Base-by-base conservation (phyloP, 2,113 vertebrate genomes). In the Propithecus coquereli region DNA sequence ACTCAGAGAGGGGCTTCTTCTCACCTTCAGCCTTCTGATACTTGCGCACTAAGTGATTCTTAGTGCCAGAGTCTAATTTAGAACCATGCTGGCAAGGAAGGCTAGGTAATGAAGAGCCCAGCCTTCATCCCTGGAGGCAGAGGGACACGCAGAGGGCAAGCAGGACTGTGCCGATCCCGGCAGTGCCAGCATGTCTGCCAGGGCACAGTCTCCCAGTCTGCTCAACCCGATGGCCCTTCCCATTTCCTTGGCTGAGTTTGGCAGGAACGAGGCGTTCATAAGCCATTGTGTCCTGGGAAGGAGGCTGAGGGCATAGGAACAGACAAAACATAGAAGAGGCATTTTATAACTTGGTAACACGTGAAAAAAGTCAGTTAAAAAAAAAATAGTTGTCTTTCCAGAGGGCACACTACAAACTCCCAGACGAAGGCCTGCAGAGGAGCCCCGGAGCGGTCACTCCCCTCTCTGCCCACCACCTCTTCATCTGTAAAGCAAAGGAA, bases 351-450 rank as follows among this genome's bases (percentile, higher is more conserved):
- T 37, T 82, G 81, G 71, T 8, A 66, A 89, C 87, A 73, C 5
- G 13, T 20, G 40, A 77, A 80, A n/a, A 73, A 82, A 97, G 5
- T 61, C 14, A 9, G 40, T 90, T 96, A n/a, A 52, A 70, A n/a
- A n/a, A 40, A 85, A 87, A 54, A 27, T 1, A 34, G 43, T 23
- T 34, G 32, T 74, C 27, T 87, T 94, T 91, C 43, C 50, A 50
- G 23, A 89, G 57, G 22, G 25, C 25, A 50, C 71, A 27, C 40
- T 25, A 7, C 14, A 63, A 59, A 47, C 32, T 57, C 20, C 40
- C 25, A 22, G 34, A 61, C 22, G 30, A n/a, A 76, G 6, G 81
- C 59, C 84, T 65, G 6, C 20, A 0, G 30, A 16, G 20, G 1
- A 27, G 8, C 50, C 17, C 63, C 9, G 13, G 30, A 63, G 12